Conservation (phyloP, 1,140 invertebrate species). For the Aethina tumida region DNA sequence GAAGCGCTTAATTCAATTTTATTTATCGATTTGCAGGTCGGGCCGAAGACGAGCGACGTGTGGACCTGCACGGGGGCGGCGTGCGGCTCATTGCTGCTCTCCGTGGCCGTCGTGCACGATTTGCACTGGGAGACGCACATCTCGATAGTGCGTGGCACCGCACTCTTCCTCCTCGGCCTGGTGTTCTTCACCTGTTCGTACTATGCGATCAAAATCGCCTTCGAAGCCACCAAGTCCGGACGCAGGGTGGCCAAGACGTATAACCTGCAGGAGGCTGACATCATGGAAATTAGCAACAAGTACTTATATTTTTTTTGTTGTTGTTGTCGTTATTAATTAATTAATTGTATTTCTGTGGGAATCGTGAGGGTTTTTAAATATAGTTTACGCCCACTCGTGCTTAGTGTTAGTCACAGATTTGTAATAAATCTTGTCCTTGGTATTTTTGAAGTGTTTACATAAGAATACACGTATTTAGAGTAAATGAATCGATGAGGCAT, state of each 20-base stretch:
- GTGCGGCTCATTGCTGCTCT: constrained; percentile 15
- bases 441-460: no score
- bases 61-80: no score
- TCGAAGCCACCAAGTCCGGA: constrained; percentile 45
- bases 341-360: constrained; percentile 1
- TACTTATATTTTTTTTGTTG: constrained; percentile 28
- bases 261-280: constrained; percentile 48
- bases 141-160: constrained; percentile 43
- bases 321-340: not conserved
- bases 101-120: constrained; percentile 20
- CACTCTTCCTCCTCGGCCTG: constrained; percentile 46
- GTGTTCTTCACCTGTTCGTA: constrained; percentile 53
- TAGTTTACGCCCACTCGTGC: no score
- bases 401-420: no score
- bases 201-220: constrained; percentile 46
- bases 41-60: no score
- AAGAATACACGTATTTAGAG: no score
- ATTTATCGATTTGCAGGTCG: no score
- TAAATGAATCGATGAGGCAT: no score
- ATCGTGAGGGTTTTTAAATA: no score
- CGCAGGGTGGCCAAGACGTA: constrained; percentile 47
- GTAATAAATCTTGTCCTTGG: no score
- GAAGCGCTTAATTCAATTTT: no score
- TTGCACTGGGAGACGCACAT: constrained; percentile 36
- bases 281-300: constrained; percentile 61